Evolutionary conservation across 1,140 invertebrate species (phyloP).

Genomic region (Neodiprion fabricii): DNA sequence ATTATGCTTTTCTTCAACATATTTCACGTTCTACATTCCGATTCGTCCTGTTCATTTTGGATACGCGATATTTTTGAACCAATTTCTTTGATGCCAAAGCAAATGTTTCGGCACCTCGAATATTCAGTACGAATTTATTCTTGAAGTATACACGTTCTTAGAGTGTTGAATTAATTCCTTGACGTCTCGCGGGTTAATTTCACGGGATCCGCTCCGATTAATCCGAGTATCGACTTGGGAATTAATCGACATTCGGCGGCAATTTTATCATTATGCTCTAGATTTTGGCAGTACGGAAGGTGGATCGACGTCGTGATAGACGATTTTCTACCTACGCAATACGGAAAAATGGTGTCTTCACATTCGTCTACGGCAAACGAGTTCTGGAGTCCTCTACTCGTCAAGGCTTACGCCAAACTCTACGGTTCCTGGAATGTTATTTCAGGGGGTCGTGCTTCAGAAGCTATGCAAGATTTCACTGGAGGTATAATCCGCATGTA

Average conservation of each 20-base stretch:
- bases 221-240: background rate
- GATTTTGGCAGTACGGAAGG: constrained; percentile 95
- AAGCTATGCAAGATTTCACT: constrained; percentile 99
- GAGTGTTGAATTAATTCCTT: too few relatives aligned
- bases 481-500: constrained; percentile 97
- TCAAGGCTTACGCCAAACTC: constrained; percentile 98
- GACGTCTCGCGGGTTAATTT: too few relatives aligned
- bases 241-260: background rate
- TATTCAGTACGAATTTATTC: too few relatives aligned
- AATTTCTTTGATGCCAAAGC: background rate
- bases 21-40: too few relatives aligned
- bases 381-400: constrained; percentile 97
- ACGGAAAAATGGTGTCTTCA: constrained; percentile 90
- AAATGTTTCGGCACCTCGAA: background rate
- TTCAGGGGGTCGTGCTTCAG: constrained; percentile 95
- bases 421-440: constrained; percentile 97
- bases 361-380: constrained; percentile 91
- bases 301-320: constrained; percentile 95
- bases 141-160: too few relatives aligned
- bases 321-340: constrained; percentile 90
- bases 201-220: too few relatives aligned
- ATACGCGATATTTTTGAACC: background rate
- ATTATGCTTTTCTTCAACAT: too few relatives aligned
- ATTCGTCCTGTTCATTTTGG: too few relatives aligned
- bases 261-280: constrained; percentile 40